Evolutionary conservation across 2,113 vertebrate genomes (phyloP).

Genomic region (Ia io): DNA sequence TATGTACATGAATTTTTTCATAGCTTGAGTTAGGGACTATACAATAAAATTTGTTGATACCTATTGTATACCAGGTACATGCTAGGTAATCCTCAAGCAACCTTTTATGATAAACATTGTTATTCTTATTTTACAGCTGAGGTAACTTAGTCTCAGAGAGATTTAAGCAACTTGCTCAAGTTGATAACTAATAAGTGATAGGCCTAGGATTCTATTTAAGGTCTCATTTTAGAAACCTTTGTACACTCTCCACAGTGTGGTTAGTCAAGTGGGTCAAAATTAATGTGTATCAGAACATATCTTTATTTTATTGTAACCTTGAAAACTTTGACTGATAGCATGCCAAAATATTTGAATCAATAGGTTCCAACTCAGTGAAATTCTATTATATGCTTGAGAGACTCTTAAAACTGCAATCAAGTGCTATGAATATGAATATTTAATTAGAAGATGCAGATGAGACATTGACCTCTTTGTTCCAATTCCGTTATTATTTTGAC

Average conservation of each 20-base stretch:
- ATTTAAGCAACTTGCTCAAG: neutral
- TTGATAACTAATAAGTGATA: neutral
- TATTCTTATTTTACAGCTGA: neutral
- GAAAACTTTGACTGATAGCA: neutral
- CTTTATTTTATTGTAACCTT: constrained; percentile 15
- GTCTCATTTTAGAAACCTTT: neutral
- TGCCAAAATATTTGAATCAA: constrained; percentile 3
- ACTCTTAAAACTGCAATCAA: neutral
- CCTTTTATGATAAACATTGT: neutral
- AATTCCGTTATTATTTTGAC: constrained; percentile 2
- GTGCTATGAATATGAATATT: neutral
- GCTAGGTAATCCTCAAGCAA: neutral
- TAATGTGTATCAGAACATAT: neutral
- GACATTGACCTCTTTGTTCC: constrained; percentile 3
- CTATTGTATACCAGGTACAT: neutral
- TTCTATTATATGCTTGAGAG: constrained; percentile 26
- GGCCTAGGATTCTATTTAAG: neutral
- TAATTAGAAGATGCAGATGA: constrained; percentile 16
- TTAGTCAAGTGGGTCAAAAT: constrained; percentile 6
- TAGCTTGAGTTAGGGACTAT: neutral
- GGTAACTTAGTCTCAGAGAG: neutral
- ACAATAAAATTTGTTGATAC: constrained; percentile 2
- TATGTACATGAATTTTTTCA: neutral
- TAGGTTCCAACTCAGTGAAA: constrained; percentile 16
- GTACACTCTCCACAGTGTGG: neutral